These are phyloP conservation scores for Onychorhynchus coronatus DNA, from an alignment of 2,113 vertebrate genomes.

Conservation along the genomic window DNA sequence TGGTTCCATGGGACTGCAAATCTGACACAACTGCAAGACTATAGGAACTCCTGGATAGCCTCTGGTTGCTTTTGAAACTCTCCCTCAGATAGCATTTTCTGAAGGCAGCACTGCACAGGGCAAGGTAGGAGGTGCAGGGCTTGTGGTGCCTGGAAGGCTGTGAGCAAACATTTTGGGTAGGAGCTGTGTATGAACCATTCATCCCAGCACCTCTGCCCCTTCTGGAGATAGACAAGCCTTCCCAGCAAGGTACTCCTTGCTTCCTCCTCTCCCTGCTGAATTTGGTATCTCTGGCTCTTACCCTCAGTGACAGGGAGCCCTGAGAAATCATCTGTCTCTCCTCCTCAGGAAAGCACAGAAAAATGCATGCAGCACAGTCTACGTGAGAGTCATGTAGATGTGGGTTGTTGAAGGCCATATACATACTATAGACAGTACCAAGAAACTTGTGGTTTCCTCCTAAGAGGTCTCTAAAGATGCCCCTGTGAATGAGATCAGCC, in stretches of 20 bases:
- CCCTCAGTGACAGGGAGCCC: background rate
- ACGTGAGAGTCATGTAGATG: too few relatives aligned
- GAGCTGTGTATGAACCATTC: background rate
- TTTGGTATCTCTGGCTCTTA: background rate
- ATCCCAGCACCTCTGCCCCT: rapidly evolving
- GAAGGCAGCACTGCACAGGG: background rate
- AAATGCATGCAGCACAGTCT: background rate
- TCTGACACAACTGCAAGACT: background rate
- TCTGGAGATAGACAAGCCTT: background rate
- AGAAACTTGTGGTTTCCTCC: background rate
- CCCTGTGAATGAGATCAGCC: background rate
- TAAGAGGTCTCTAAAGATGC: background rate
- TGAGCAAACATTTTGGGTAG: background rate
- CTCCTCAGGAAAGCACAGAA: background rate
- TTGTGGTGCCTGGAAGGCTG: background rate
- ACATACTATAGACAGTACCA: background rate
- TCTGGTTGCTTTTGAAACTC: background rate
- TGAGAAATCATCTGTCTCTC: background rate
- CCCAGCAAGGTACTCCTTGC: background rate
- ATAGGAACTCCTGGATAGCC: background rate
- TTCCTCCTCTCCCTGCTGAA: background rate
- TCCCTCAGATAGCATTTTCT: background rate
- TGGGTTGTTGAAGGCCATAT: background rate
- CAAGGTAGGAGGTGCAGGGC: background rate
- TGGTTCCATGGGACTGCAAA: rapidly evolving